Conservation (phyloP, 2,797 vertebrate species). For the Agapornis canus region DNA sequence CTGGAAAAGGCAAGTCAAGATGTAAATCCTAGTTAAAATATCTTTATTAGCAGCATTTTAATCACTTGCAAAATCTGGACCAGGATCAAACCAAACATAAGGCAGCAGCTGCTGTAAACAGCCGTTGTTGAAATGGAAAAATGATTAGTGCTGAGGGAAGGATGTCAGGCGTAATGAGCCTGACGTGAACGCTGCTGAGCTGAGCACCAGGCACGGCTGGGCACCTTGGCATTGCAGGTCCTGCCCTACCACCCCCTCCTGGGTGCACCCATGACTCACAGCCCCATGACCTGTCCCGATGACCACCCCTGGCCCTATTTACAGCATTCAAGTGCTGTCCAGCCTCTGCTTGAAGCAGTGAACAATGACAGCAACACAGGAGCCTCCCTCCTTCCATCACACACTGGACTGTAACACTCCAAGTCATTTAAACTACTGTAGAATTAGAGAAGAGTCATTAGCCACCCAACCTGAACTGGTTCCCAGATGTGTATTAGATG, state of each 20-base stretch:
- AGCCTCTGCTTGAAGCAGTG: neutral
- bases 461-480: neutral
- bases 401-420: fast-evolving
- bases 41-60: constrained; percentile 72
- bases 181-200: neutral
- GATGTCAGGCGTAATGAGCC: constrained; percentile 24
- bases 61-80: constrained; percentile 67
- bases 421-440: neutral
- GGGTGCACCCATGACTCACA: fast-evolving
- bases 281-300: fast-evolving
- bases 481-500: neutral
- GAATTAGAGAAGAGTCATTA: neutral
- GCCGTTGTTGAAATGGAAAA: constrained; percentile 66
- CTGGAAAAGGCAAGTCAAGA: constrained; percentile 70
- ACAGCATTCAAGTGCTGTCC: neutral
- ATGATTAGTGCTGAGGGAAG: constrained; percentile 43
- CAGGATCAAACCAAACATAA: constrained; percentile 59
- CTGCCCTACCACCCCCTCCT: neutral
- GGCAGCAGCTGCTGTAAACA: constrained; percentile 69
- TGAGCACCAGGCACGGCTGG: neutral
- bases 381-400: neutral
- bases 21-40: constrained; percentile 56
- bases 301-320: fast-evolving
- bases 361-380: fast-evolving
- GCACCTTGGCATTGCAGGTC: fast-evolving